Percentiles rank a stretch among this genome's conserved stretches.
Conservation (phyloP, 2,113 vertebrate genomes). For the Colinus virginianus region DNA sequence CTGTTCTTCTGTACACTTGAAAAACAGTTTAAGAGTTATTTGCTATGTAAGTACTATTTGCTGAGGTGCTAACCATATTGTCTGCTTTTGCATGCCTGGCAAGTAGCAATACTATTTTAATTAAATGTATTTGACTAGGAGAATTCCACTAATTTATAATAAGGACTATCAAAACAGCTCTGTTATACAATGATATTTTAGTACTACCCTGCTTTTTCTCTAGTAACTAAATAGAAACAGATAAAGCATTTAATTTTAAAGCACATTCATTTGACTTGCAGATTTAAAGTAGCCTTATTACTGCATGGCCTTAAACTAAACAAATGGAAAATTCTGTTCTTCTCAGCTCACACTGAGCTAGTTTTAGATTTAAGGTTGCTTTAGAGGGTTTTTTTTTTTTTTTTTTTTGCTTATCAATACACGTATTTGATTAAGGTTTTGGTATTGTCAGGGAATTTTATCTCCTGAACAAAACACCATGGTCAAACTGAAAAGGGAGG, state of each 20-base stretch:
- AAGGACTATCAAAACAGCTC: background rate
- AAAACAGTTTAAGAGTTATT: background rate
- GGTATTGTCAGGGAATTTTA: background rate
- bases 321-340: background rate
- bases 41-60: accelerated
- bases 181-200: background rate
- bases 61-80: background rate
- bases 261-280: background rate
- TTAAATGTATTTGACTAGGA: background rate
- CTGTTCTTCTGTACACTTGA: background rate
- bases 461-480: background rate
- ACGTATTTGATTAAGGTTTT: background rate
- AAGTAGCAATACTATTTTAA: background rate
- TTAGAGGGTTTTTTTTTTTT: background rate
- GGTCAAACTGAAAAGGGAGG: background rate
- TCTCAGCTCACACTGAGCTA: background rate
- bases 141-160: background rate
- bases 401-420: background rate
- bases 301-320: background rate
- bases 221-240: background rate
- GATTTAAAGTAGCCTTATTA: background rate
- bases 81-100: background rate
- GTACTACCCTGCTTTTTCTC: background rate
- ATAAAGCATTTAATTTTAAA: background rate
- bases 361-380: background rate